Evolutionary conservation across 2,888 invertebrate genomes (phyloP).

Genomic region (Heliconius hortense): DNA sequence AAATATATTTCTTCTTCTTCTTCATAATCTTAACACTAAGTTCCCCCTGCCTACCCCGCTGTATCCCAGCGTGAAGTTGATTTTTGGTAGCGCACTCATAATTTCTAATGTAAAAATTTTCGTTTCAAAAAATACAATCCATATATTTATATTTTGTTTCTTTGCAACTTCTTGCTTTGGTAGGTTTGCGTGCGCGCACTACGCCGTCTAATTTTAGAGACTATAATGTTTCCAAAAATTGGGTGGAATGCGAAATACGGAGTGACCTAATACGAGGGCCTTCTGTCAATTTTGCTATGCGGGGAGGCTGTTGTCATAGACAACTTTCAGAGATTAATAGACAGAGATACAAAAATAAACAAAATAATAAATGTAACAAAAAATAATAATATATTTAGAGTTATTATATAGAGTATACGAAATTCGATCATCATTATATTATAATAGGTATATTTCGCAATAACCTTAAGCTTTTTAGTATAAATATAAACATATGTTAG

Average conservation of each 20-base stretch:
- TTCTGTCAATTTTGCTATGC: too few relatives aligned
- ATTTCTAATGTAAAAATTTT: background rate
- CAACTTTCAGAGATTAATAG: background rate
- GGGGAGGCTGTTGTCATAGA: background rate
- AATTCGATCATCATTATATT: background rate
- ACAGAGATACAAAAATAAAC: background rate
- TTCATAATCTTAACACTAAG: too few relatives aligned
- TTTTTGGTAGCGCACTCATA: background rate
- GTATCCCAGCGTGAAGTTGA: too few relatives aligned
- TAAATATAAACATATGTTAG: conserved; percentile 10
- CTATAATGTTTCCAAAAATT: background rate
- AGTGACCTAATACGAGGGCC: too few relatives aligned
- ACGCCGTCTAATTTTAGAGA: background rate
- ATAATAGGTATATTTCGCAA: background rate
- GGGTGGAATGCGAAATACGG: too few relatives aligned
- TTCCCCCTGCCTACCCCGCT: too few relatives aligned
- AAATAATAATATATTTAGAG: too few relatives aligned
- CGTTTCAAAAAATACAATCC: too few relatives aligned
- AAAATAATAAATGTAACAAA: too few relatives aligned
- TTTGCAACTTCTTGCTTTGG: background rate
- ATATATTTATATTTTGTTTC: too few relatives aligned
- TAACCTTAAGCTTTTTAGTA: conserved; percentile 4
- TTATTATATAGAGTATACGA: background rate
- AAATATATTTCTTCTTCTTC: too few relatives aligned
- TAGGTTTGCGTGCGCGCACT: background rate